Base-by-base conservation (phyloP, 2,113 vertebrate species). In the Catharus bicknelli region DNA sequence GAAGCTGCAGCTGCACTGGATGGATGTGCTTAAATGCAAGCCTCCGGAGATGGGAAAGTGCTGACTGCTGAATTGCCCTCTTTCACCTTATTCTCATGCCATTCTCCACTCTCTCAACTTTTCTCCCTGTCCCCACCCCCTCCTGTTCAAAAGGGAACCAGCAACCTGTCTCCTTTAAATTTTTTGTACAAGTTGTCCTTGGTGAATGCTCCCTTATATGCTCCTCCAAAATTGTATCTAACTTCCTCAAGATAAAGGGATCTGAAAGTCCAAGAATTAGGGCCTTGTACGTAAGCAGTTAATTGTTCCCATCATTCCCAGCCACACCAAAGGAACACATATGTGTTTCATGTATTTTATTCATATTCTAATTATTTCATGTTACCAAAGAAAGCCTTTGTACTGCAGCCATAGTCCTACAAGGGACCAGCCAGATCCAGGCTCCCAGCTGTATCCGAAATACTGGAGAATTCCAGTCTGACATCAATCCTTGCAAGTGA, bases 1-100 rank as follows among this genome's bases (percentile, higher is more conserved):
- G 95, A 96, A 90, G 93, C 95, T 95, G 93, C 95, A 96, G 96
- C 94, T 96, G 95, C 68, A 23, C 85, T 95, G 87, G 94, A 93
- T 91, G 90, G 96, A 88, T 95, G 93, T 94, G 88, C 90, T 94
- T 92, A 90, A 95, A 95, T 16, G 59, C 72, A 75, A 95, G 63
- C 94, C 95, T 91, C 93, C 91, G 87, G 96, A 96, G 96, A 88
- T 77, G 59, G 85, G 67, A 89, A 96, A 96, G 91, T 91, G 93
- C 96, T 96, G 96, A 95, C 84, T 74, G 87, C 51, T 88, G 72
- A 92, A 95, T 95, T 95, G 93, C 86, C 83, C 86, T 74, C 94
- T 90, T 94, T 95, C 87, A 90, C 87, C 94, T 95, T 70, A 53
- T 88, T 93, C 67, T 77, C 43, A 34, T 86, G 59, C 69, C 67